These are phyloP conservation scores for Pogona vitticeps DNA, from an alignment of 2,113 vertebrate species.

Conservation along the genomic window DNA sequence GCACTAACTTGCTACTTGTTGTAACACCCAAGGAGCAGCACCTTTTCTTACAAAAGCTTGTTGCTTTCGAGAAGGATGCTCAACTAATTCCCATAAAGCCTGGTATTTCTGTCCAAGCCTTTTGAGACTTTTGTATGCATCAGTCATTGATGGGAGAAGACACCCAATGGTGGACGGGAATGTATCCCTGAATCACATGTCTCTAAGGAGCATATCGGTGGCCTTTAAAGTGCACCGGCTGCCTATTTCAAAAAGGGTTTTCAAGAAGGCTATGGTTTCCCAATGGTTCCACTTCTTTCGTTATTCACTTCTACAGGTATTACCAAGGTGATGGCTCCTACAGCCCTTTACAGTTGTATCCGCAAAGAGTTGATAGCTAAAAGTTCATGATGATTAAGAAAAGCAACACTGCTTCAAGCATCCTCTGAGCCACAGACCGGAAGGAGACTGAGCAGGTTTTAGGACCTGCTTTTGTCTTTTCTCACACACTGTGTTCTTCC, in stretches of 20 bases:
- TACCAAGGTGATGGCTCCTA: neutral
- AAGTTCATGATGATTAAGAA: too few relatives aligned
- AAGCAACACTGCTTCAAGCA: neutral
- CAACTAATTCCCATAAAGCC: conserved; percentile 4
- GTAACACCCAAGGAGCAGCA: neutral
- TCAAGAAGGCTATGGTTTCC: neutral
- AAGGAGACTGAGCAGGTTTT: too few relatives aligned
- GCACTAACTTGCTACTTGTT: conserved; percentile 24
- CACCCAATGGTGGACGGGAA: neutral
- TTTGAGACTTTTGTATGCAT: neutral
- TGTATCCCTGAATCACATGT: neutral
- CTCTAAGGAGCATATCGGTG: neutral
- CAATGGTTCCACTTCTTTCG: neutral
- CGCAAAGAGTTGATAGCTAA: too few relatives aligned
- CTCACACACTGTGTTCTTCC: too few relatives aligned
- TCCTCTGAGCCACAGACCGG: neutral
- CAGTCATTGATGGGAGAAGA: neutral
- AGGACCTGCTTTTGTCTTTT: too few relatives aligned
- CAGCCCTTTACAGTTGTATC: neutral
- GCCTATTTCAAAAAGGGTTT: neutral
- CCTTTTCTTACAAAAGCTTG: neutral
- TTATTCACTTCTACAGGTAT: too few relatives aligned
- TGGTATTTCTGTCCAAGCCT: neutral
- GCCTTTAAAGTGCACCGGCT: neutral
- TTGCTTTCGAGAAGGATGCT: neutral